Base-by-base conservation (phyloP, 2,888 invertebrate species). In the Melieria crassipennis region DNA sequence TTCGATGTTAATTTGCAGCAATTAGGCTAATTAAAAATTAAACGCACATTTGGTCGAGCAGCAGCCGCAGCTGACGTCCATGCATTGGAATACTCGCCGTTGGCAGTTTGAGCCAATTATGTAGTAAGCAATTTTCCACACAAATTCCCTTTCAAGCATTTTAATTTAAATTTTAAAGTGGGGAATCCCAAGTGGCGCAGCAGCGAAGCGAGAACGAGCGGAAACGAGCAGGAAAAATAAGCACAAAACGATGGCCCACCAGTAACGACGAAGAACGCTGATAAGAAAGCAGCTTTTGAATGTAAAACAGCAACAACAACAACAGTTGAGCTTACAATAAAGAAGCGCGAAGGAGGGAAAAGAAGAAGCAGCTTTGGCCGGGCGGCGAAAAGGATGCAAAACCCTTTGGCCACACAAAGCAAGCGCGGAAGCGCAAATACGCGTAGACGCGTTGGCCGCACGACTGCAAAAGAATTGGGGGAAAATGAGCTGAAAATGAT, bases 21-120 rank as follows among this genome's bases (percentile, higher is more conserved):
- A 72, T 74, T 70, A 70, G 68, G 69, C 65, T 72, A 70, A 74
- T 74, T 74, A 74, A 74, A 72, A 70, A 69, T 72, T 65, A 68
- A 72, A 47, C 47, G 52, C 65, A 70, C 72, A 74, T 72, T 47
- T 6, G 52, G 10, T 56, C 67, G 47, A 16, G n/a, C 16, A 48
- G 16, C 30, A 55, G 45, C 46, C 11, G 13, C 11, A 46, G 45
- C 47, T 11, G 10, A 9, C 4, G 11, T n/a, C 11, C 10, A 45
- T 66, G 57, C 11, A 42, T 58, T 13, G n/a, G 56, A n/a, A 2
- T 30, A 30, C 30, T 30, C 30, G 30, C 30, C 30, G 30, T 30
- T 30, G 30, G 30, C 30, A 30, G 30, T 30, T 30, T 30, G 30
- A 30, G 30, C 30, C 30, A 30, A 30, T 30, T 30, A 30, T 30